Conservation (phyloP, 1,140 invertebrate genomes). For the Drosophila kikkawai region DNA sequence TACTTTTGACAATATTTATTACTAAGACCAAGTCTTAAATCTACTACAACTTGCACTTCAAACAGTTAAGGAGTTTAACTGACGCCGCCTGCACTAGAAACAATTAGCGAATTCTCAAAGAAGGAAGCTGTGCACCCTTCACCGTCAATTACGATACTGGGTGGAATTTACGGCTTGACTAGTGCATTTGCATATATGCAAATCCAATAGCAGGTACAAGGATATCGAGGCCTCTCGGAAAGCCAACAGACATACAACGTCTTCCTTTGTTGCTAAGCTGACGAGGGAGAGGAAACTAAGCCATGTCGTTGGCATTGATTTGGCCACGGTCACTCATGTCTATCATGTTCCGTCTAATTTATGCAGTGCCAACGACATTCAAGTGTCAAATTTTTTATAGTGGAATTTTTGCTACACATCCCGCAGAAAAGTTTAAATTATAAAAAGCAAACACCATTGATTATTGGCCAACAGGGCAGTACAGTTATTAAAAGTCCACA, state of each 20-base stretch:
- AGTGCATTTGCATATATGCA: conserved; percentile 43
- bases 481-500: conserved; percentile 60
- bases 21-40: background rate
- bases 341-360: conserved; percentile 65
- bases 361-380: conserved; percentile 39
- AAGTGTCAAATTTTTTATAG: conserved; percentile 72
- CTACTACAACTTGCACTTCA: background rate
- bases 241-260: conserved; percentile 11
- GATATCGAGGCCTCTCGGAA: conserved; percentile 16
- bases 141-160: conserved; percentile 1
- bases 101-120: conserved; percentile 13
- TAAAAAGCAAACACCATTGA: conserved; percentile 20
- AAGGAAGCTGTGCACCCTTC: conserved; percentile 2
- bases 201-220: conserved; percentile 29
- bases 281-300: conserved; percentile 15
- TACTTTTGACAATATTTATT: background rate
- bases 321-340: conserved; percentile 32
- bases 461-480: conserved; percentile 11
- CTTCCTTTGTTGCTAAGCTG: conserved; percentile 21
- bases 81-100: conserved; percentile 4
- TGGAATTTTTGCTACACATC: conserved; percentile 67
- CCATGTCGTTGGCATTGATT: conserved; percentile 33
- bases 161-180: conserved; percentile 6
- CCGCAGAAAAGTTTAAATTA: conserved; percentile 3
- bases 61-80: background rate